Base-by-base conservation (phyloP, 2,888 invertebrate genomes). In the Sesamia inferens region DNA sequence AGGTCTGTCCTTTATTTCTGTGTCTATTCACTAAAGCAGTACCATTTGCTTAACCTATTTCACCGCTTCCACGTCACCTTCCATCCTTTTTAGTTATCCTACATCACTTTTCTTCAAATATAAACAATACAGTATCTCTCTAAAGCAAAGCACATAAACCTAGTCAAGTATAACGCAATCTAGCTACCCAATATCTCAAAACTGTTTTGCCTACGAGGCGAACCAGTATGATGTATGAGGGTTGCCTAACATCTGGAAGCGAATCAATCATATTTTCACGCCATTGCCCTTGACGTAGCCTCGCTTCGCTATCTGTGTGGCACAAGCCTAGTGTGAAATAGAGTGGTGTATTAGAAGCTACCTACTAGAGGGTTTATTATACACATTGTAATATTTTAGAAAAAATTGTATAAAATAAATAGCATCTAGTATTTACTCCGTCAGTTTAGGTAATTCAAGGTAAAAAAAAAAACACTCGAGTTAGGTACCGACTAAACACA, bases 231-330 rank as follows among this genome's bases (percentile, higher is more conserved):
- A 86, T 74, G 57, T 73, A 86, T 61, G 76, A 81, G 73, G 74
- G 82, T 74, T 63, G 63, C 64, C 64, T 44, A 76, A 59, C 68
- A 68, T 75, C 73, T 85, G 82, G 72, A 76, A 76, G 68, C 44
- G 61, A 74, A 85, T 85, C 79, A 79, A 87, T 85, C 86, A 85
- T 87, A 85, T 83, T 76, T 68, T 74, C 82, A 70, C 79, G 54
- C 79, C 75, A 84, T 87, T 87, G 73, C 68, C 59, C 47, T 59
- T 69, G 74, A 66, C 47, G 65, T 59, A 58, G 57, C 48, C 10
- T 22, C 57, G 63, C 76, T 76, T 22, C 57, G 61, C 69, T 87
- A 85, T 85, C 84, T 76, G n/a, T 62, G 54, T 14, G 65, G 19
- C 42, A 71, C 87, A 85, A 83, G 68, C 80, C 22, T 68, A 65